A percentile compares a stretch with the other conserved stretches of the same genome.
Evolutionary conservation across 2,888 invertebrate genomes (phyloP).

Genomic region (Mythimna pallens): DNA sequence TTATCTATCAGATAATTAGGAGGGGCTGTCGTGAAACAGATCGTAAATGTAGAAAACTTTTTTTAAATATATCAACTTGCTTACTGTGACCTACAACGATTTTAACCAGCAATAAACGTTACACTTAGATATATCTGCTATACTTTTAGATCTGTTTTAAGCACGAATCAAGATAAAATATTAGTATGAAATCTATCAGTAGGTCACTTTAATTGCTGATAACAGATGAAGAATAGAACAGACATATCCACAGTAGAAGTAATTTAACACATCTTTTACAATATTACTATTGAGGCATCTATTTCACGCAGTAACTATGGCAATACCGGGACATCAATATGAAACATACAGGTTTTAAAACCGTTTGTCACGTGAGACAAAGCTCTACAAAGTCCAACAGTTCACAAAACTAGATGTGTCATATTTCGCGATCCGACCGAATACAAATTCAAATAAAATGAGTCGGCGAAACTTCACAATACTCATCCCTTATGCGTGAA

Average conservation of each 20-base stretch:
- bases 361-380: background rate
- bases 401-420: background rate
- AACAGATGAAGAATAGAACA: background rate
- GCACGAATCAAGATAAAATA: background rate
- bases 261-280: too few species aligned
- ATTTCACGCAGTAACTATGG: too few species aligned
- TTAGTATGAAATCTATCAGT: background rate
- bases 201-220: background rate
- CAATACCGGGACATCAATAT: too few species aligned
- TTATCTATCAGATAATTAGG: conserved; percentile 3
- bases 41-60: background rate
- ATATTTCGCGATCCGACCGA: background rate
- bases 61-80: background rate
- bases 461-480: background rate
- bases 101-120: conserved; percentile 25
- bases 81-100: conserved; percentile 8
- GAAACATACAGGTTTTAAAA: too few species aligned
- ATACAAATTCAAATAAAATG: background rate
- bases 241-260: conserved; percentile 14
- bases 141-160: background rate
- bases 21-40: conserved; percentile 1
- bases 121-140: conserved; percentile 15
- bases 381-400: conserved; percentile 2
- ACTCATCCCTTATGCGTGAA: background rate
- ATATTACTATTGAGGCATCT: too few species aligned